phyloP scores from a whole-genome alignment of 1,140 invertebrate genomes.

The Ericerus pela region DNA sequence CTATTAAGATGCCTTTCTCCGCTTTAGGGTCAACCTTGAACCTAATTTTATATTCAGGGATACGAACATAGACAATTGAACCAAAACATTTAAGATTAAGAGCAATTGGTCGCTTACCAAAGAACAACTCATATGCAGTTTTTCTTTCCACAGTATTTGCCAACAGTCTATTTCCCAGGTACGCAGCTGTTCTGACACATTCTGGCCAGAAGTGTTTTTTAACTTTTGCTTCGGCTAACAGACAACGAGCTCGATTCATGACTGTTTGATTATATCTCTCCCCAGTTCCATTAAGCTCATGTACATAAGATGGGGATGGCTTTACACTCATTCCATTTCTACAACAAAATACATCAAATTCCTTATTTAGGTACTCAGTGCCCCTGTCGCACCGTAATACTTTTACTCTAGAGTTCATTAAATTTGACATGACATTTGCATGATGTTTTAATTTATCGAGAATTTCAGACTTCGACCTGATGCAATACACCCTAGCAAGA shows the following conservation, averaged over 20 bases:
- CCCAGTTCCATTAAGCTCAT: slow-evolving; percentile 11
- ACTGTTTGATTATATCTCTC: slow-evolving; percentile 18
- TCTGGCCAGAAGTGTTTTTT: slow-evolving; percentile 17
- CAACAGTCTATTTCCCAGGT: slow-evolving; percentile 17
- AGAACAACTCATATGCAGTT: slow-evolving; percentile 1
- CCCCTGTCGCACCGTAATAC: slow-evolving; percentile 17
- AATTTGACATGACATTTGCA: slow-evolving; percentile 5
- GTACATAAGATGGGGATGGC: background rate
- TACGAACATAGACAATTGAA: slow-evolving; percentile 21
- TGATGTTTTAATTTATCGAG: slow-evolving; percentile 20
- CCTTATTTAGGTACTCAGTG: slow-evolving; percentile 14
- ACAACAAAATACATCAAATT: background rate
- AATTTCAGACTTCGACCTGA: slow-evolving; percentile 22
- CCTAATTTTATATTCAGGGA: too few relatives aligned
- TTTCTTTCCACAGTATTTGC: background rate
- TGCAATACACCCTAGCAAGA: slow-evolving; percentile 20
- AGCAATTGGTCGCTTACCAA: background rate
- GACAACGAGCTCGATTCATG: slow-evolving; percentile 17
- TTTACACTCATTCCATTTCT: slow-evolving; percentile 3
- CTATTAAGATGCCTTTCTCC: too few relatives aligned
- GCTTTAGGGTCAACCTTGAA: too few relatives aligned
- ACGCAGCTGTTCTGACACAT: slow-evolving; percentile 15
- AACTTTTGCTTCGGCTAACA: slow-evolving; percentile 16
- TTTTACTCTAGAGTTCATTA: slow-evolving; percentile 1
- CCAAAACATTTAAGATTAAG: slow-evolving; percentile 16